Base-by-base conservation (phyloP, 2,797 vertebrate genomes). In the Squalus acanthias region DNA sequence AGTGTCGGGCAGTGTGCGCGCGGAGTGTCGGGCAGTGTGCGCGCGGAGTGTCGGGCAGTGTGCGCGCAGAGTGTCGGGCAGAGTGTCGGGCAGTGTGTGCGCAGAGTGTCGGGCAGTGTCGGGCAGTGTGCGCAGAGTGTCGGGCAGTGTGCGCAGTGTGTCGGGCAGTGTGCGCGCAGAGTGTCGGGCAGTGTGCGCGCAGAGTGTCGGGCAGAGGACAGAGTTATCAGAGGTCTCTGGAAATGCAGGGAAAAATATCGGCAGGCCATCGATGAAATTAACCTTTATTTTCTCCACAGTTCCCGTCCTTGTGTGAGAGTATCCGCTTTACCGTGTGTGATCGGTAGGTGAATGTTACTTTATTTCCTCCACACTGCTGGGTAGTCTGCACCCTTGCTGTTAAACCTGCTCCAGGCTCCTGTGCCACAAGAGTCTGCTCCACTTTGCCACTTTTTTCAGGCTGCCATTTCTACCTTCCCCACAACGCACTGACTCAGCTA, bases 241-340 rank as follows among this genome's bases (percentile, higher is more conserved):
- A 67, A 50, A 22, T 85, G 46, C 46, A 57, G 29, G 82, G 46
- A 22, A 53, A 87, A 24, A 33, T 33, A 60, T 63, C 20, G 6
- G 2, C 26, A 33, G 1, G 20, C 46, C 39, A 6, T 8, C 15
- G 15, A 69, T 8, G 1, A 69, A 46, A 20, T 65, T 0, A 93
- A 26, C 39, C 0, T 93, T 93, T 46, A 9, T 39, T 39, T 53
- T 46, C 26, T 1, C 13, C 70, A 22, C 92, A 96, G 96, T 96
- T 96, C 65, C 96, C 96, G 0, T 96, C 96, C 46, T 53, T 96
- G 50, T 76, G 96, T 76, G 96, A 96, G 69, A 89, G 72, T 79
- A 89, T 96, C 39, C 92, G 89, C n/a, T 72, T 96, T 67, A 96
- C 96, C 0, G 65, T 96, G 69, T 76, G 60, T 6, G 96, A 96